Percentiles rank a stretch among this genome's conserved stretches.
phyloP scores from a whole-genome alignment of 2,888 invertebrate species.

The Hololepta plana region DNA sequence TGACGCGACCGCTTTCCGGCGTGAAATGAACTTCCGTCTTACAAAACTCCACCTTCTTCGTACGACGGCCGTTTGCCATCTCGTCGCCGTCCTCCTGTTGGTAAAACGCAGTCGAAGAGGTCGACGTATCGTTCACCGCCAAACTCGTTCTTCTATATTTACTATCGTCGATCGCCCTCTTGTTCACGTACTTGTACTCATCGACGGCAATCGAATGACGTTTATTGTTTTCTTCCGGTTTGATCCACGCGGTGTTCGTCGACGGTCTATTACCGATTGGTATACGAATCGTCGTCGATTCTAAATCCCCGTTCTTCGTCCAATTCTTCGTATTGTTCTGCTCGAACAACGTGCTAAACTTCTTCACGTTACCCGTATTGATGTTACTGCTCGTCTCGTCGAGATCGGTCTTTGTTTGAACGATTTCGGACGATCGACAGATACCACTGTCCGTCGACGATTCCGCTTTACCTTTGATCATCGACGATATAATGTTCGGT shows the following conservation, averaged over 20 bases:
- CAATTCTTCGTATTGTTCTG: constrained; percentile 9
- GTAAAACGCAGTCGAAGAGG: too few relatives aligned
- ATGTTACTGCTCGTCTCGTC: constrained; percentile 11
- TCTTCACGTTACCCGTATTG: constrained; percentile 12
- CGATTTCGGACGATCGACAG: constrained; percentile 51
- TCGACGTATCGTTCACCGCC: constrained; percentile 14
- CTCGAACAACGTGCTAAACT: constrained; percentile 15
- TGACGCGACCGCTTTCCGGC: constrained; percentile 68
- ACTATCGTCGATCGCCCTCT: too few relatives aligned
- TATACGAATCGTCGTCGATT: too few relatives aligned
- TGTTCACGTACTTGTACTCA: too few relatives aligned
- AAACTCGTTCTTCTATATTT: constrained; percentile 21
- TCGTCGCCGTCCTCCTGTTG: constrained; percentile 22
- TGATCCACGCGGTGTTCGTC: too few relatives aligned
- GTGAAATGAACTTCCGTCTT: constrained; percentile 81
- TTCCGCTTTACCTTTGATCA: constrained; percentile 33
- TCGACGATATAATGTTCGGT: constrained; percentile 20
- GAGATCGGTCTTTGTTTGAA: constrained; percentile 15
- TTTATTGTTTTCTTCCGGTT: too few relatives aligned
- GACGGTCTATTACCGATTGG: too few relatives aligned
- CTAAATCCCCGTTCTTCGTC: constrained; percentile 3
- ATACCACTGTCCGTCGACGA: constrained; percentile 66
- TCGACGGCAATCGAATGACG: too few relatives aligned
- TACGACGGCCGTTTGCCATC: constrained; percentile 28
- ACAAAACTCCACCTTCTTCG: constrained; percentile 69